phyloP scores from a whole-genome alignment of 2,888 invertebrate genomes.

The Parnassius apollo region DNA sequence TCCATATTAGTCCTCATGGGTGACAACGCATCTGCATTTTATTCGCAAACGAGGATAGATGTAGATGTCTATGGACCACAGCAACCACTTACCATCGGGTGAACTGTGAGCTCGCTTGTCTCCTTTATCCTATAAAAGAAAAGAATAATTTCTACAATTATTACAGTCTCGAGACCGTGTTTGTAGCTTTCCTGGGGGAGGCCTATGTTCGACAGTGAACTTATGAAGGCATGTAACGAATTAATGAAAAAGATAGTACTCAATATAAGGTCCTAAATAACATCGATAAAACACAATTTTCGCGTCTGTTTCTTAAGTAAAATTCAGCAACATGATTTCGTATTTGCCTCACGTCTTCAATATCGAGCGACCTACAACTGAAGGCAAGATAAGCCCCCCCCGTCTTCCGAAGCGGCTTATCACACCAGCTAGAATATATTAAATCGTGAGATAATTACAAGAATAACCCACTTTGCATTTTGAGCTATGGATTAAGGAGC shows the following conservation, averaged over 20 bases:
- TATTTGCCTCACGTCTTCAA: conserved; percentile 53
- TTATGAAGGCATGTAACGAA: too few relatives aligned
- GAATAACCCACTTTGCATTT: conserved; percentile 26
- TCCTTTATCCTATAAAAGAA: too few relatives aligned
- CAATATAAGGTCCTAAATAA: conserved; percentile 6
- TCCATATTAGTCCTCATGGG: too few relatives aligned
- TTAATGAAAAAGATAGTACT: not conserved
- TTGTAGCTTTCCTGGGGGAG: too few relatives aligned
- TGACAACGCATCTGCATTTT: too few relatives aligned
- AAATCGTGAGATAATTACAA: conserved; percentile 38
- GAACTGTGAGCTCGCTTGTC: too few relatives aligned
- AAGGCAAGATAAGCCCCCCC: conserved; percentile 43
- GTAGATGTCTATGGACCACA: too few relatives aligned
- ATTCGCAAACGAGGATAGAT: too few relatives aligned
- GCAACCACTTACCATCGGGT: too few relatives aligned
- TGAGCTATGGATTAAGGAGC: not conserved
- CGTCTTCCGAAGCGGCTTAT: conserved; percentile 39
- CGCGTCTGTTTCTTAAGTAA: conserved; percentile 13
- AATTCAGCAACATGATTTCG: conserved; percentile 21
- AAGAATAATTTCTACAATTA: too few relatives aligned
- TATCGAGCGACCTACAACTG: conserved; percentile 63
- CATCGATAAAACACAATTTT: conserved; percentile 15
- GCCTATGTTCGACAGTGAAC: too few relatives aligned
- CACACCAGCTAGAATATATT: conserved; percentile 33
- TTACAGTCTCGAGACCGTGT: too few relatives aligned